These are phyloP conservation scores for Chloroceryle inda DNA, from an alignment of 2,797 vertebrate species.

Conservation along the genomic window DNA sequence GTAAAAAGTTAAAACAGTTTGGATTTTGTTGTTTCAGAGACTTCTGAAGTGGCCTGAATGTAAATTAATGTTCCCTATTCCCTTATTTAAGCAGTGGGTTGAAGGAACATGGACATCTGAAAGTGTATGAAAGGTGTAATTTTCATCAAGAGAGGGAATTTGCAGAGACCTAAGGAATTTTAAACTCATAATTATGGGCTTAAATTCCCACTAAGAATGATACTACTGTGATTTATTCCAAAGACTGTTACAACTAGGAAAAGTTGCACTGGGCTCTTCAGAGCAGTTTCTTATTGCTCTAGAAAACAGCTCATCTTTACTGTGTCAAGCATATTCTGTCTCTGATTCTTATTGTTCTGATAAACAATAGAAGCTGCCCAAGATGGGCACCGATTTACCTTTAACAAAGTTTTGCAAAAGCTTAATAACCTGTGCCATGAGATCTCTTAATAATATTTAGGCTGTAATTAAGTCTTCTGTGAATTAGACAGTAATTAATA, in stretches of 20 bases:
- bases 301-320: background rate
- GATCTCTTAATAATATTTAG: background rate
- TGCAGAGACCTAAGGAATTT: background rate
- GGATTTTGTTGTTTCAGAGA: background rate
- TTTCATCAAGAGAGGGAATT: conserved; percentile 5
- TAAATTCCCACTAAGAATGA: background rate
- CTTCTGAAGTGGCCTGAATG: background rate
- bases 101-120: background rate
- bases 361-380: background rate
- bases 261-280: background rate
- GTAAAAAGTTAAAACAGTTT: conserved; percentile 66
- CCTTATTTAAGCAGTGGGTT: background rate
- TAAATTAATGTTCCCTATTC: background rate
- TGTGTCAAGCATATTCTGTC: background rate
- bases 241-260: background rate
- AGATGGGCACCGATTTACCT: background rate
- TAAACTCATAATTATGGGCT: background rate
- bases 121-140: background rate
- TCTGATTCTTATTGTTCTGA: background rate
- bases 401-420: background rate
- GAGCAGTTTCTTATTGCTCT: background rate
- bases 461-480: background rate
- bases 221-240: background rate
- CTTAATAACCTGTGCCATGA: background rate
- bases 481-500: background rate